Percentiles rank a stretch among this genome's conserved stretches.
Conservation (phyloP, 1,140 invertebrate genomes). For the Wiebesia pumilae region DNA sequence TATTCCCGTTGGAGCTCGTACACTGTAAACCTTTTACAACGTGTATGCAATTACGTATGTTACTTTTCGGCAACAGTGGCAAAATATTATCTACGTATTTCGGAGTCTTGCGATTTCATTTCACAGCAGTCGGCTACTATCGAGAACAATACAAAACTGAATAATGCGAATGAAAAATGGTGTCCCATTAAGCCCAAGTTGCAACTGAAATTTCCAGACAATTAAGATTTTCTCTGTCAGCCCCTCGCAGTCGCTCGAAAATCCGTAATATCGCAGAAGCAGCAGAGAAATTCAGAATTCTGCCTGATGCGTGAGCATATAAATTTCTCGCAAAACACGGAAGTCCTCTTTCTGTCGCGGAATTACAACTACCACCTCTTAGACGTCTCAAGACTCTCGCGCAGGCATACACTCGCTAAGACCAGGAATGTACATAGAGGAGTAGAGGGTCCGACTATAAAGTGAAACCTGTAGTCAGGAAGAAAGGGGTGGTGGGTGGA, state of each 20-base stretch:
- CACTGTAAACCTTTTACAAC: no score
- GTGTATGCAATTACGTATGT: no score
- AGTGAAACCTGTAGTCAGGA: background rate
- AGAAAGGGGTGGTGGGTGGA: background rate
- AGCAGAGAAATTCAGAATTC: background rate
- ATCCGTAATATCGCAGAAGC: background rate
- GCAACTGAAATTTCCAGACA: slow-evolving; percentile 41
- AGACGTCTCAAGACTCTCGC: background rate
- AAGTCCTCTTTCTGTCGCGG: slow-evolving; percentile 36
- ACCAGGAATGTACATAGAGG: background rate
- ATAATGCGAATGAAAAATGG: background rate
- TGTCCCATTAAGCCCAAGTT: slow-evolving; percentile 52
- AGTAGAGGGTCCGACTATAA: background rate
- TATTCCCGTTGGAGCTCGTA: no score
- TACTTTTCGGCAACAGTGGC: no score
- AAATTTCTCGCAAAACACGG: slow-evolving; percentile 51
- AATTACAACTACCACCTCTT: background rate
- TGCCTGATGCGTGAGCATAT: slow-evolving; percentile 40
- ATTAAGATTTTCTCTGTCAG: slow-evolving; percentile 48
- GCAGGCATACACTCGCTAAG: background rate
- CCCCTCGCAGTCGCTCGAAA: background rate
- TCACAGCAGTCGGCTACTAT: background rate
- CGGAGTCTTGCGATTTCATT: no score
- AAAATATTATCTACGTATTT: no score
- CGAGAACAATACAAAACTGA: background rate